Percentiles rank a stretch among this genome's conserved stretches.
phyloP scores from a whole-genome alignment of 2,797 vertebrate species.

The Eutrigla gurnardus region DNA sequence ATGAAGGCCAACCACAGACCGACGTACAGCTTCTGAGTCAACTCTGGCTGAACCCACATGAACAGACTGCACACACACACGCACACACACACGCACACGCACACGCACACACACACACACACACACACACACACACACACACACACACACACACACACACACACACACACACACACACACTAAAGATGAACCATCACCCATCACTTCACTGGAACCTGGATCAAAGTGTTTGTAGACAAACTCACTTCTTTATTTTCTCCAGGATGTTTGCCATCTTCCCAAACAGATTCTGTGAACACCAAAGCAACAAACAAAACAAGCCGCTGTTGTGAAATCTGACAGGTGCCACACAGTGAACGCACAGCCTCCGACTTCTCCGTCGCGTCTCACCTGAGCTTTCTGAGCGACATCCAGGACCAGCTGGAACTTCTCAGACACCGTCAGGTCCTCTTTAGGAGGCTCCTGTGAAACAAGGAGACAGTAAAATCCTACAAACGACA shows the following conservation, averaged over 20 bases:
- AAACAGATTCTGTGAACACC: constrained; percentile 90
- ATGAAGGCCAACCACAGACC: constrained; percentile 93
- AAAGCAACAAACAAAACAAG: neutral
- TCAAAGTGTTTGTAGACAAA: constrained; percentile 31
- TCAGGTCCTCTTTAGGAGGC: constrained; percentile 94
- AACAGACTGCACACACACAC: constrained; percentile 87
- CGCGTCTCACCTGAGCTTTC: constrained; percentile 90
- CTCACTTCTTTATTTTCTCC: constrained; percentile 99
- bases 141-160: constrained; percentile 4
- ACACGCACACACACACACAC: constrained; percentile 2
- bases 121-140: neutral
- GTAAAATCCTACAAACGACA: neutral
- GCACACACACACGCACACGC: constrained; percentile 19
- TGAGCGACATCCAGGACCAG: constrained; percentile 97
- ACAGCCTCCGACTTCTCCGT: neutral
- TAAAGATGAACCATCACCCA: neutral
- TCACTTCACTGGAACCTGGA: neutral
- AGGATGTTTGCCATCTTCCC: constrained; percentile 97
- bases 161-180: constrained; percentile 2
- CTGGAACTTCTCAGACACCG: constrained; percentile 98
- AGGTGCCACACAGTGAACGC: rapidly evolving
- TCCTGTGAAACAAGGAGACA: constrained; percentile 79
- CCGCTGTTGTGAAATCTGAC: neutral
- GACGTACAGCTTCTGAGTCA: constrained; percentile 95
- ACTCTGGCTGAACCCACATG: constrained; percentile 97